Percentiles rank a stretch among this genome's conserved stretches.
Conservation (phyloP, 2,888 invertebrate genomes). For the Hydrotaea diabolus region DNA sequence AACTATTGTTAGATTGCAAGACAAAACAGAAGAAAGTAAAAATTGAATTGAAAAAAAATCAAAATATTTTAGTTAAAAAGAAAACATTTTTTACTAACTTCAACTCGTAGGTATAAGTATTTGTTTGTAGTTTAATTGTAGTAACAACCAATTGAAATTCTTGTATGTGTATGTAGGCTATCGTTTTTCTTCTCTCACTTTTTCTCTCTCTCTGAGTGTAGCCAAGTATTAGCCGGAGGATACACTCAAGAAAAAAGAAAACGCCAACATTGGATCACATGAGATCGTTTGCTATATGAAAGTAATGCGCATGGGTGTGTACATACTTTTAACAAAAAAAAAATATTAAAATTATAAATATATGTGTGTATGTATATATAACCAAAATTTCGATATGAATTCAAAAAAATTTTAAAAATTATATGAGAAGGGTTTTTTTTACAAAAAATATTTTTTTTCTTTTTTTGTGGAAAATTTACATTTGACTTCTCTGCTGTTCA, state of each 20-base stretch:
- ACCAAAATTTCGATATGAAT: constrained; percentile 2
- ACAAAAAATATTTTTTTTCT: no score
- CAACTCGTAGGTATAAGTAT: background rate
- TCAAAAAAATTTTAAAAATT: background rate
- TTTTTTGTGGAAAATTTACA: background rate
- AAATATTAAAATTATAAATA: constrained; percentile 13
- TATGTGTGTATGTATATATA: no score
- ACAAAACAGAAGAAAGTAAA: constrained; percentile 34
- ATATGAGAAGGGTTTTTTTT: background rate
- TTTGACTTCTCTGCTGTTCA: background rate
- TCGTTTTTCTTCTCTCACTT: constrained; percentile 17
- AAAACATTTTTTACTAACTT: constrained; percentile 26
- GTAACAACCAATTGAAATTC: constrained; percentile 59
- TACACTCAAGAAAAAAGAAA: constrained; percentile 6
- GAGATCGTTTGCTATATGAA: constrained; percentile 68
- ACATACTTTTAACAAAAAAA: constrained; percentile 32
- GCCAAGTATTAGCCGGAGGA: no score
- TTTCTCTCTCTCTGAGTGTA: background rate
- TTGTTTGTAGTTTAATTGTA: constrained; percentile 31
- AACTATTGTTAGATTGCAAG: constrained; percentile 57
- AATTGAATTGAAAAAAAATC: background rate
- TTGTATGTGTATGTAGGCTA: constrained; percentile 8
- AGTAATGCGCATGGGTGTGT: constrained; percentile 54
- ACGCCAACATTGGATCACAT: constrained; percentile 63
- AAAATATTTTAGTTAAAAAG: constrained; percentile 2